phyloP scores from a whole-genome alignment of 2,797 vertebrate genomes.

The Pempheris klunzingeri region DNA sequence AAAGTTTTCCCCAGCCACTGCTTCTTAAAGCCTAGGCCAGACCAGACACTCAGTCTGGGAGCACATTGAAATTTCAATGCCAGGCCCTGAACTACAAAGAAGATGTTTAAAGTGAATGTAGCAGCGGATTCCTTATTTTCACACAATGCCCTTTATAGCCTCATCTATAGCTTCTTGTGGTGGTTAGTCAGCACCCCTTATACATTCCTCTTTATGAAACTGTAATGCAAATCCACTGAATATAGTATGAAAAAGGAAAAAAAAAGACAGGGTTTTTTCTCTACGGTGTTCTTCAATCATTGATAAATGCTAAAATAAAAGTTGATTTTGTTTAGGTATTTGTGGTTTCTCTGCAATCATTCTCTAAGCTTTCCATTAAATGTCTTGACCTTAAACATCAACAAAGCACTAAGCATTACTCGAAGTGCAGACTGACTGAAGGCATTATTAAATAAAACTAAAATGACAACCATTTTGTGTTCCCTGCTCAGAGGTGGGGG shows the following conservation, averaged over 20 bases:
- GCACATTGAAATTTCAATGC: conserved; percentile 43
- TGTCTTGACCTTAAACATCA: conserved; percentile 29
- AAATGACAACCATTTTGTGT: conserved; percentile 12
- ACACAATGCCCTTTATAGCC: conserved; percentile 13
- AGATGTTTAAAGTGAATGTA: conserved; percentile 23
- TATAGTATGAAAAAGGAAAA: conserved; percentile 3
- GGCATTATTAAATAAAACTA: conserved; percentile 5
- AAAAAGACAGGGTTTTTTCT: not conserved
- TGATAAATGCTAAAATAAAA: conserved; percentile 26
- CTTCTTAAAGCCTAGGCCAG: conserved; percentile 20
- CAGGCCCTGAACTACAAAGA: conserved; percentile 34
- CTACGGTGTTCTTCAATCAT: conserved; percentile 9
- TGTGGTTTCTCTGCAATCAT: conserved; percentile 1
- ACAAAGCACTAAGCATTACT: conserved; percentile 7
- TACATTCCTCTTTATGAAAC: conserved; percentile 21
- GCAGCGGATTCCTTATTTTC: conserved; percentile 22
- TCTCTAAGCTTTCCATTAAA: conserved; percentile 12
- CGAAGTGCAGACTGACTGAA: not conserved
- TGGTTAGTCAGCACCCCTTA: conserved; percentile 28
- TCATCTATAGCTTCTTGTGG: conserved; percentile 18
- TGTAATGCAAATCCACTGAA: conserved; percentile 18
- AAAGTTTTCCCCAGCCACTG: conserved; percentile 20
- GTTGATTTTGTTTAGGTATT: conserved; percentile 23
- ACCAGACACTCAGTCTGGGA: conserved; percentile 34
- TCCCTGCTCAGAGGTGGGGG: conserved; percentile 10